These are phyloP conservation scores for Styela clava DNA, from an alignment of 23 tunicate genomes.

Conservation along the genomic window DNA sequence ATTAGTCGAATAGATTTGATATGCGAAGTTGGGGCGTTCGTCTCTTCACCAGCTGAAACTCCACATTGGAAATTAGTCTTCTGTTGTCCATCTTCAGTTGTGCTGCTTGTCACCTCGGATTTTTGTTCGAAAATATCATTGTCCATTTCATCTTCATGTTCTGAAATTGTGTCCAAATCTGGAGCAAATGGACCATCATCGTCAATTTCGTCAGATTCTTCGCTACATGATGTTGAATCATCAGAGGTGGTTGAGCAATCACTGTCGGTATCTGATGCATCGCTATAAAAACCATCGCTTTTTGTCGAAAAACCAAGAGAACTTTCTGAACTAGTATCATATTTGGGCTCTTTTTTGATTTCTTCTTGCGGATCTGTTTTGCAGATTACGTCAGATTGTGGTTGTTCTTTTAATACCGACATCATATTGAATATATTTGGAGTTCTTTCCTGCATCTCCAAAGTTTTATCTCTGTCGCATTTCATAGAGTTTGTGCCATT, in stretches of 20 bases:
- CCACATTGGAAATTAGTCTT: no score
- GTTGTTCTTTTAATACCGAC: neutral
- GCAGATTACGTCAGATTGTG: neutral
- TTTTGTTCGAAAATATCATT: no score
- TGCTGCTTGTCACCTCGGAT: no score
- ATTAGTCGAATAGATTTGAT: no score
- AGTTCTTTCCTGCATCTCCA: neutral
- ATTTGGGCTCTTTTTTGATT: no score
- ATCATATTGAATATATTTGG: neutral
- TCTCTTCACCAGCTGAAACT: no score
- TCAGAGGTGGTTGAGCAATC: neutral
- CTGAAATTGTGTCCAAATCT: neutral
- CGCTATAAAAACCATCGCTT: neutral
- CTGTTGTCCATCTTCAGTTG: no score
- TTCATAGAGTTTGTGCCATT: neutral
- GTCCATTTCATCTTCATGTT: no score
- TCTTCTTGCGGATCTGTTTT: no score
- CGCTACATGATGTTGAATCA: neutral
- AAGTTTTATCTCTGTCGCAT: neutral
- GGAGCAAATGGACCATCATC: no score
- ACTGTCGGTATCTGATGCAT: neutral
- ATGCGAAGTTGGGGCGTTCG: no score
- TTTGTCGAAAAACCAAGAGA: neutral
- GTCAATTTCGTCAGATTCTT: no score
- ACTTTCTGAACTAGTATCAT: neutral